phyloP scores from a whole-genome alignment of 2,113 vertebrate species.

The Heterocephalus glaber region DNA sequence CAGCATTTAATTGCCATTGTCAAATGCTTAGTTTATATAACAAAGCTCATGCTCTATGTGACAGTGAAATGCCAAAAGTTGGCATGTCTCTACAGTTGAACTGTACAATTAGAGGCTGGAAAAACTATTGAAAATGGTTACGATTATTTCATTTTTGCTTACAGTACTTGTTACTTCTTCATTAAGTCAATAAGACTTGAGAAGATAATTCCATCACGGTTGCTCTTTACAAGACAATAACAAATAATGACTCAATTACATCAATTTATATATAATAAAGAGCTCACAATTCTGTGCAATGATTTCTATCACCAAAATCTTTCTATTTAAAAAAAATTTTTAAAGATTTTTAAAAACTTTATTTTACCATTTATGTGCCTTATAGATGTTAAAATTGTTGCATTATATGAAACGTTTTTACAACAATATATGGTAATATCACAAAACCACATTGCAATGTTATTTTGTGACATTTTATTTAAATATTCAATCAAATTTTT shows the following conservation, averaged over 20 bases:
- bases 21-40: background rate
- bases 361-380: background rate
- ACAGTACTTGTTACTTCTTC: background rate
- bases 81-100: background rate
- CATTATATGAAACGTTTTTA: background rate
- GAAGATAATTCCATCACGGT: background rate
- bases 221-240: background rate
- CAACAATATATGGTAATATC: background rate
- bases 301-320: background rate
- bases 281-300: background rate
- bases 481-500: background rate
- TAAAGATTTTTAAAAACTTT: too few relatives aligned
- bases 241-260: background rate
- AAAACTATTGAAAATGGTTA: background rate
- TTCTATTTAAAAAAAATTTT: too few relatives aligned
- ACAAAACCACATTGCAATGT: background rate
- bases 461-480: background rate
- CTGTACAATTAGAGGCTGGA: background rate
- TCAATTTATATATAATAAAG: background rate
- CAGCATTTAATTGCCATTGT: background rate
- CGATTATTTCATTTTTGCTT: slow-evolving; percentile 29
- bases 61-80: background rate
- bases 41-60: background rate
- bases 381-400: background rate
- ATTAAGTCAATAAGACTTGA: background rate